Percentiles rank a stretch among this genome's conserved stretches.
These are phyloP conservation scores for Ianthella basta DNA, from an alignment of 37 sponge, comb jelly and placozoan genomes.

Conservation along the genomic window DNA sequence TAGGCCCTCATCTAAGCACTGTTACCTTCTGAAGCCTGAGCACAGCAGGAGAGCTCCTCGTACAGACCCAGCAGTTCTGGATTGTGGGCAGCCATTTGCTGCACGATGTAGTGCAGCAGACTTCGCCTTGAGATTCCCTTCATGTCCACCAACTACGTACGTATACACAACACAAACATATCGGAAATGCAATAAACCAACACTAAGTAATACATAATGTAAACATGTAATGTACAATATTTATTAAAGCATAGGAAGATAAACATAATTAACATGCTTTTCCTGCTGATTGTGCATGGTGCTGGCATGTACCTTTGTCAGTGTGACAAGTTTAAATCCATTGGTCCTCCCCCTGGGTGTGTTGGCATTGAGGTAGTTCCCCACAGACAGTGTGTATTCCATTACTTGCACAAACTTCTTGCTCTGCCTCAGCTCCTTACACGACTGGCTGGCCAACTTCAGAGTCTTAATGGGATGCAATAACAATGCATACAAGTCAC, in stretches of 20 bases:
- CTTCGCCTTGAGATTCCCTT: conserved; percentile 52
- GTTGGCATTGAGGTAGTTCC: conserved; percentile 86
- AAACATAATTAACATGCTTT: too few species aligned
- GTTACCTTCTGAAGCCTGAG: conserved; percentile 65
- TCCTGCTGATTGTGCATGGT: too few species aligned
- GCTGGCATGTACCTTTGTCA: conserved; percentile 72
- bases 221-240: too few species aligned
- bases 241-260: too few species aligned
- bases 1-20: not conserved
- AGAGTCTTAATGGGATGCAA: conserved; percentile 39
- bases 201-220: too few species aligned
- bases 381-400: conserved; percentile 77
- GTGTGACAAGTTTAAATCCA: conserved; percentile 71
- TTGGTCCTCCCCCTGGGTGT: conserved; percentile 75
- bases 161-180: not conserved
- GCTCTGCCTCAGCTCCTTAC: conserved; percentile 53
- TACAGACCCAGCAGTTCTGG: conserved; percentile 55
- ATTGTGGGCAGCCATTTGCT: conserved; percentile 42
- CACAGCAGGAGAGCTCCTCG: conserved; percentile 37
- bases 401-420: conserved; percentile 63
- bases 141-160: conserved; percentile 48
- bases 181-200: not conserved
- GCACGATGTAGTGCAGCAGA: conserved; percentile 61
- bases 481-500: too few species aligned
- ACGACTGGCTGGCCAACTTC: conserved; percentile 71